Conservation (phyloP, 2,797 vertebrate species). For the Bufotes viridis region DNA sequence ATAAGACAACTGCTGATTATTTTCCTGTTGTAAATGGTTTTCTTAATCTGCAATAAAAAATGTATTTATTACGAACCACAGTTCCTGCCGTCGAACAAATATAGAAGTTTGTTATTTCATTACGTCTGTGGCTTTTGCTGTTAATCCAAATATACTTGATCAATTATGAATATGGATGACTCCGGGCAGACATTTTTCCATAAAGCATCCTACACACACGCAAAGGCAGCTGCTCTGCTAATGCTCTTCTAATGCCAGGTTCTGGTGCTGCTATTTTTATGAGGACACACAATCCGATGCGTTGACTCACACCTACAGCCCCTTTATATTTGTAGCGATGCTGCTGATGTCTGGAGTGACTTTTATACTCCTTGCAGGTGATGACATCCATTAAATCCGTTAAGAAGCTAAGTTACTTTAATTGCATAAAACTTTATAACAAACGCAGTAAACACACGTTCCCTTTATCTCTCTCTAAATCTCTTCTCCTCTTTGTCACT, state of each 20-base stretch:
- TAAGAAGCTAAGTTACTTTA: conserved; percentile 16
- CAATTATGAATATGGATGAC: conserved; percentile 55
- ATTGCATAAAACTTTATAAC: conserved; percentile 49
- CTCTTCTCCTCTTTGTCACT: conserved; percentile 32
- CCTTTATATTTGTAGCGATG: conserved; percentile 28
- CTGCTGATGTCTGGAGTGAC: conserved; percentile 37
- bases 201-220: conserved; percentile 25
- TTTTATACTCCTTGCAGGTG: conserved; percentile 42
- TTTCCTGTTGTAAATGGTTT: conserved; percentile 65
- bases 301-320: conserved; percentile 47
- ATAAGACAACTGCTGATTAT: conserved; percentile 69
- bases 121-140: conserved; percentile 60
- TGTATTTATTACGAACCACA: conserved; percentile 61
- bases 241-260: conserved; percentile 47
- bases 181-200: conserved; percentile 47
- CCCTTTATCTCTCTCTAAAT: conserved; percentile 38
- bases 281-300: conserved; percentile 22
- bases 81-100: conserved; percentile 59
- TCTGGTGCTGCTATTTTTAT: conserved; percentile 33
- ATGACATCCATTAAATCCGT: conserved; percentile 45
- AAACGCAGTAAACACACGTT: conserved; percentile 40
- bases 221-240: conserved; percentile 35
- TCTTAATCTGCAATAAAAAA: conserved; percentile 61
- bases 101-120: conserved; percentile 61
- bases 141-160: conserved; percentile 58